Percentiles rank a stretch among this genome's conserved stretches.
phyloP scores from a whole-genome alignment of 2,888 invertebrate genomes.

The Cerastoderma edule region DNA sequence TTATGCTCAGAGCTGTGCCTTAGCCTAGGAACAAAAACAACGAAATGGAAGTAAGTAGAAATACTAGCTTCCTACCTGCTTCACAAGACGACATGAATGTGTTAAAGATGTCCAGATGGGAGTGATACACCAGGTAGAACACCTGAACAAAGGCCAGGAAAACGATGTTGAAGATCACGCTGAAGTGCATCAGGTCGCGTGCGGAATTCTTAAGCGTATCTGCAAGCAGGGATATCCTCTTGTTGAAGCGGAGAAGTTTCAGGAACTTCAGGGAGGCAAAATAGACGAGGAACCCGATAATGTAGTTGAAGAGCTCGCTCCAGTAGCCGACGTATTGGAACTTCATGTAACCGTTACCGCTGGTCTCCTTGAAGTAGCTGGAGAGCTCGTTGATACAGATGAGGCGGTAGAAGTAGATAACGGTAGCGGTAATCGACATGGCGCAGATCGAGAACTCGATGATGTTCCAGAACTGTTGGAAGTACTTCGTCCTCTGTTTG shows the following conservation, averaged over 20 bases:
- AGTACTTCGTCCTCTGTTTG: slow-evolving; percentile 78
- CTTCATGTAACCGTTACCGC: slow-evolving; percentile 82
- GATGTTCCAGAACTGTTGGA: slow-evolving; percentile 81
- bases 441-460: slow-evolving; percentile 79
- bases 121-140: slow-evolving; percentile 81
- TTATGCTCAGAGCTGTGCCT: no score
- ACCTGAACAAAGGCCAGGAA: slow-evolving; percentile 83
- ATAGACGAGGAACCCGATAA: slow-evolving; percentile 85
- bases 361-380: slow-evolving; percentile 82
- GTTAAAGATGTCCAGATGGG: slow-evolving; percentile 68
- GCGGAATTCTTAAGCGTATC: slow-evolving; percentile 78
- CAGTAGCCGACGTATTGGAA: slow-evolving; percentile 84
- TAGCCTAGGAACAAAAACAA: no score
- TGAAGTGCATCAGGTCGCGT: slow-evolving; percentile 79
- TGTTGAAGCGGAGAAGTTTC: slow-evolving; percentile 85
- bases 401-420: slow-evolving; percentile 80
- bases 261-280: slow-evolving; percentile 85
- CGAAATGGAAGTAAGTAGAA: no score
- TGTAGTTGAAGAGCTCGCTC: slow-evolving; percentile 84
- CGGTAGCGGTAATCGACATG: slow-evolving; percentile 78
- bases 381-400: slow-evolving; percentile 81
- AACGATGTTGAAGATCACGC: slow-evolving; percentile 82
- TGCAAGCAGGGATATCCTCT: slow-evolving; percentile 80
- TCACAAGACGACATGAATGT: slow-evolving; percentile 73
- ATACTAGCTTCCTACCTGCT: slow-evolving; percentile 71